Evolutionary conservation across 2,888 invertebrate genomes (phyloP).

Genomic region (Cheilosia vulpina): DNA sequence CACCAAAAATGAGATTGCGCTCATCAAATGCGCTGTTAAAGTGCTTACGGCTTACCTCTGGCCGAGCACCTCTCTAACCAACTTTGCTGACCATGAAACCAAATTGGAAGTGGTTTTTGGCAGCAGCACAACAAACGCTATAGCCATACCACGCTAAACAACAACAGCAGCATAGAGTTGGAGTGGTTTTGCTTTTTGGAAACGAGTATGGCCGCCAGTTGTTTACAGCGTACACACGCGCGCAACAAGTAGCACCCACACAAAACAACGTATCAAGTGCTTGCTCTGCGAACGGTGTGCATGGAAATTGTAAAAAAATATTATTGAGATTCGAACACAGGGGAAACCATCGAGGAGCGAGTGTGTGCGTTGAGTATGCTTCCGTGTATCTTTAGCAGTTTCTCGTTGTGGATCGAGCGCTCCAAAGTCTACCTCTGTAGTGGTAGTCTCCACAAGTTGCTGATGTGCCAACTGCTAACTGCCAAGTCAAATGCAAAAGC

Average conservation of each 20-base stretch:
- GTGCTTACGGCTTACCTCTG: not conserved
- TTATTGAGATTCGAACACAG: not conserved
- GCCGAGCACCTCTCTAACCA: not conserved
- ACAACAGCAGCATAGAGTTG: slow-evolving; percentile 10
- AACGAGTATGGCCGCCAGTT: slow-evolving; percentile 71
- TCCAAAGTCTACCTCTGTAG: not conserved
- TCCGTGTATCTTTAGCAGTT: slow-evolving; percentile 65
- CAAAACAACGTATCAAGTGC: slow-evolving; percentile 52
- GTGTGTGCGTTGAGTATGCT: slow-evolving; percentile 36
- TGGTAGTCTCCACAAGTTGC: too few relatives aligned
- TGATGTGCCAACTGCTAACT: not conserved
- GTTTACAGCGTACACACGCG: slow-evolving; percentile 60
- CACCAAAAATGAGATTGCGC: slow-evolving; percentile 45
- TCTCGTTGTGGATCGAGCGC: slow-evolving; percentile 5
- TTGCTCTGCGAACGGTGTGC: slow-evolving; percentile 43
- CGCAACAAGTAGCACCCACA: slow-evolving; percentile 72
- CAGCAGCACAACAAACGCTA: slow-evolving; percentile 7
- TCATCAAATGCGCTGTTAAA: slow-evolving; percentile 14
- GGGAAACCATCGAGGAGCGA: not conserved
- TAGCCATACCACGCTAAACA: not conserved
- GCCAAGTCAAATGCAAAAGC: slow-evolving; percentile 32
- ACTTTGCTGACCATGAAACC: slow-evolving; percentile 58
- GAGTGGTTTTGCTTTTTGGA: slow-evolving; percentile 60
- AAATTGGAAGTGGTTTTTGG: slow-evolving; percentile 65
- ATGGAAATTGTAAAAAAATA: slow-evolving; percentile 44